phyloP scores from a whole-genome alignment of 2,113 vertebrate genomes.

The Ibidorhyncha struthersii region DNA sequence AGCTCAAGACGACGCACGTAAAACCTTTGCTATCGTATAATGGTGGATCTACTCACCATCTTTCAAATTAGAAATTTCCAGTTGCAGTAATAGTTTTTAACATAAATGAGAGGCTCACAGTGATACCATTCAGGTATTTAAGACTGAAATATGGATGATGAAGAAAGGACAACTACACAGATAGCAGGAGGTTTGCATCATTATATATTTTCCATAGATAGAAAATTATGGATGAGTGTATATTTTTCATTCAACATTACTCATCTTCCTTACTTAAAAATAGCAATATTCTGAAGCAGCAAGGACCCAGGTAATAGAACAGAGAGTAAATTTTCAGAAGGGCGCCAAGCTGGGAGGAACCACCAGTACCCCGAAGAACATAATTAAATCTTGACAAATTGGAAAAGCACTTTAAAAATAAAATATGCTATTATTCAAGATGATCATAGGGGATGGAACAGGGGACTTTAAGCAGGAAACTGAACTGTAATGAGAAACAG shows the following conservation, averaged over 20 bases:
- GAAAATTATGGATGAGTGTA: neutral
- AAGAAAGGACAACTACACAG: neutral
- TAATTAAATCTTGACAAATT: neutral
- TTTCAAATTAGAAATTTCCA: neutral
- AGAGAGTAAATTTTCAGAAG: neutral
- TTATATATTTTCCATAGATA: neutral
- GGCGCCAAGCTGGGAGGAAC: neutral
- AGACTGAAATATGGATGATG: neutral
- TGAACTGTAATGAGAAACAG: neutral
- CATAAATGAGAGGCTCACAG: neutral
- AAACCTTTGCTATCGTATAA: neutral
- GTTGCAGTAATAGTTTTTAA: neutral
- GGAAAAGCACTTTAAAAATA: neutral
- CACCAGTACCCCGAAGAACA: neutral
- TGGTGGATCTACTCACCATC: neutral
- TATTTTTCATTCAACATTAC: neutral
- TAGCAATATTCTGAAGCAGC: neutral
- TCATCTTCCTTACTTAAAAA: neutral
- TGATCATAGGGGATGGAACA: neutral
- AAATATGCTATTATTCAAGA: neutral
- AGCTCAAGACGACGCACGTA: neutral
- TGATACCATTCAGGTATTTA: neutral
- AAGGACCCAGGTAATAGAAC: neutral
- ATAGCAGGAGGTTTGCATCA: neutral
- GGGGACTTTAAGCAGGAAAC: neutral